Base-by-base conservation (phyloP, 2,888 invertebrate species). In the Cheilosia soror region DNA sequence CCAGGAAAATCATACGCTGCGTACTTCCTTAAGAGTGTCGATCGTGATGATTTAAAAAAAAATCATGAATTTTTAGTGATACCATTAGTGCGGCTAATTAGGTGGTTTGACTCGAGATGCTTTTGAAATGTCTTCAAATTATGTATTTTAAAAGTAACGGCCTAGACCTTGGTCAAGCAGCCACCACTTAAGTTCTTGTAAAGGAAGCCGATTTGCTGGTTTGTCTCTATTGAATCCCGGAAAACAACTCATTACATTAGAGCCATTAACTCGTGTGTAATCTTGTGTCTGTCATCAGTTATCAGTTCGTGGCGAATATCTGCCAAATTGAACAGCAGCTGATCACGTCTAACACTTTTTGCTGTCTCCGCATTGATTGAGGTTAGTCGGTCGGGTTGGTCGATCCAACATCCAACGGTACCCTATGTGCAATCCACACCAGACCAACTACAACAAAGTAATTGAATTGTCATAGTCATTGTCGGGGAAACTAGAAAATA, bases 131-230 rank as follows among this genome's bases (percentile, higher is more conserved):
- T 51, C 25, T 63, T 77, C 33, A 25, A 5, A 31, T 20, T 58
- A 20, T 33, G 20, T 51, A n/a, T 60, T 80, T 85, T 60, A 76
- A 85, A 85, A 80, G 84, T 71, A 55, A 63, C 71, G 84, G 66
- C 84, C 84, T 85, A 81, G 81, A 81, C 85, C 85, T 85, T 81
- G 72, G 53, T 33, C 37, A 57, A 53, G n/a, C 53, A 77, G 42
- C 60, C 40, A 25, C 29, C 40, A 66, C 33, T 60, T 55, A 66
- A 68, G 66, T 77, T 72, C 72, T 78, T 82, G 27, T 55, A 33
- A 57, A 33, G 33, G 44, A 44, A 47, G 44, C 31, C 37, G 37
- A 37, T 37, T 37, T 37, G 11, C 11, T 11, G 11, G 9, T 37
- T 37, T 37, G 11, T 37, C 37, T 37, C 11, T 4, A 37, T 37